phyloP scores from a whole-genome alignment of 1,140 invertebrate genomes.

The Charaxes varanes region DNA sequence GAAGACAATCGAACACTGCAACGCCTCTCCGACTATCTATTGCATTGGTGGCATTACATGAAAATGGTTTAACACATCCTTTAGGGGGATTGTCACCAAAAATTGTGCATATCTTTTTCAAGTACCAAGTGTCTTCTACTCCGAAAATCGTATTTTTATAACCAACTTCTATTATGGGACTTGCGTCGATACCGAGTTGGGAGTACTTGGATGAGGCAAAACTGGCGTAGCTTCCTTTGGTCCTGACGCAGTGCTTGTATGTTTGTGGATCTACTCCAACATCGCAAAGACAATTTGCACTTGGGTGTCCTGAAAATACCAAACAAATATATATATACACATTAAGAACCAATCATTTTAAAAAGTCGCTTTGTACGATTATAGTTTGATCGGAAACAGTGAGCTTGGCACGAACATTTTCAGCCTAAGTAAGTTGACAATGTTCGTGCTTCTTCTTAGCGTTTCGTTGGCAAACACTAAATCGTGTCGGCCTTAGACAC shows the following conservation, averaged over 20 bases:
- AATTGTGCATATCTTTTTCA: slow-evolving; percentile 41
- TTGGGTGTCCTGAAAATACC: slow-evolving; percentile 29
- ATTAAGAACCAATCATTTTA: no score
- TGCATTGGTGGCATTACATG: slow-evolving; percentile 25
- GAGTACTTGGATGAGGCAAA: slow-evolving; percentile 23
- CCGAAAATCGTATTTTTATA: slow-evolving; percentile 32
- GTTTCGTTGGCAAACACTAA: no score
- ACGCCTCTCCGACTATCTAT: slow-evolving; percentile 10
- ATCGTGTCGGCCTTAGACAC: no score
- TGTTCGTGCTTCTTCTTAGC: no score
- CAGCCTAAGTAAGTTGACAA: no score
- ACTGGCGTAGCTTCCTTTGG: slow-evolving; percentile 25
- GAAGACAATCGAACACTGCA: slow-evolving; percentile 13
- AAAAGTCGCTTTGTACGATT: no score
- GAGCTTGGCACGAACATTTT: no score
- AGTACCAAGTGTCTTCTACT: slow-evolving; percentile 34
- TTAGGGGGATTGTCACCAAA: slow-evolving; percentile 33
- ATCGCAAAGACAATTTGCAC: slow-evolving; percentile 27
- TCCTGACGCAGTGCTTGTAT: slow-evolving; percentile 30
- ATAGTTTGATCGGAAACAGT: no score
- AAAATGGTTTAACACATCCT: slow-evolving; percentile 32
- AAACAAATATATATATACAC: no score
- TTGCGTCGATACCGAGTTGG: slow-evolving; percentile 27
- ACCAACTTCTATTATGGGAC: slow-evolving; percentile 31
- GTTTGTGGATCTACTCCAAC: slow-evolving; percentile 28